Percentiles rank a stretch among this genome's conserved stretches.
Conservation (phyloP, 2,888 invertebrate genomes). For the Melipona beecheii region DNA sequence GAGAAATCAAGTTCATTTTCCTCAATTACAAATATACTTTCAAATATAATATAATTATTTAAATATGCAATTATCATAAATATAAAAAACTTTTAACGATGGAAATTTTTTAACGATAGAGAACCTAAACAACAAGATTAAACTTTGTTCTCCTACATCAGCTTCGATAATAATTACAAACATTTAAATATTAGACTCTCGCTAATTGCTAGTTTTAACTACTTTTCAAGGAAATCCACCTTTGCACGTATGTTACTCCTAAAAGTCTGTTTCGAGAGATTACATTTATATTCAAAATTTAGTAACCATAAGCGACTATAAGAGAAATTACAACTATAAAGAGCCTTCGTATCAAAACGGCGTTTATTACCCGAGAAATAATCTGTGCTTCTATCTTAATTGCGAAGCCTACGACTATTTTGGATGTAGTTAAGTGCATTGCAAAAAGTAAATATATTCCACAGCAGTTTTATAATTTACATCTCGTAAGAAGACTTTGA, state of each 20-base stretch:
- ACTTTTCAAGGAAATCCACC: background rate
- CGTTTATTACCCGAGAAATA: background rate
- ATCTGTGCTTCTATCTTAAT: background rate
- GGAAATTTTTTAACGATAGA: too few relatives aligned
- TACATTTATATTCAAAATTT: background rate
- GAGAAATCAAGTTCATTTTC: too few relatives aligned
- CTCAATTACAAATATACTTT: too few relatives aligned
- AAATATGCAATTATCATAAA: too few relatives aligned
- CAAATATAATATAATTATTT: too few relatives aligned
- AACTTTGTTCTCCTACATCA: background rate
- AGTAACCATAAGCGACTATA: too few relatives aligned
- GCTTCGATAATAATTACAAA: background rate
- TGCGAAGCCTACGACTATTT: background rate
- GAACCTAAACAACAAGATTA: too few relatives aligned
- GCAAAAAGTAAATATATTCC: background rate
- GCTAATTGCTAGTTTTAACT: background rate
- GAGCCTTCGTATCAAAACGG: background rate
- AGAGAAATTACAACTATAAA: background rate
- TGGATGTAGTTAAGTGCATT: background rate
- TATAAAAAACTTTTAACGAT: too few relatives aligned
- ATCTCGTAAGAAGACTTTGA: background rate
- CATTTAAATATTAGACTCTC: background rate
- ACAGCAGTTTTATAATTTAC: background rate
- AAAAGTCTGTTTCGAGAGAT: background rate
- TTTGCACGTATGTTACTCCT: background rate